Percentiles rank a stretch among this genome's conserved stretches.
Conservation (phyloP, 2,888 invertebrate species). For the Spilosoma lubricipeda region DNA sequence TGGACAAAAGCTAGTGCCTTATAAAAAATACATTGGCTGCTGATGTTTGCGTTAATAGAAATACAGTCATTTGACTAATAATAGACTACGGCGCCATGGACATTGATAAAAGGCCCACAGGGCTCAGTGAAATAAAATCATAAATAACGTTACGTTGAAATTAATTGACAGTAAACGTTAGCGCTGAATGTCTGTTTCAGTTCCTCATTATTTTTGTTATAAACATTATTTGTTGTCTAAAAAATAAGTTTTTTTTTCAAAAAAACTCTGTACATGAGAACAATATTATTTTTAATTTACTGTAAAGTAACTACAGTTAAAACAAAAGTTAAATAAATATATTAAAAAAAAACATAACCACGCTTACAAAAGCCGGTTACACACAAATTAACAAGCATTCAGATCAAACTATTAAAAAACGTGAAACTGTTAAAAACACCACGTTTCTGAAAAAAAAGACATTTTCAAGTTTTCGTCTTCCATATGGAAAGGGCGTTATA, state of each 20-base stretch:
- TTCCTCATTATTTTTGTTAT: slow-evolving; percentile 1
- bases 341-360: no score
- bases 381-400: no score
- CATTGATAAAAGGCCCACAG: slow-evolving; percentile 15
- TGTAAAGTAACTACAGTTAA: no score
- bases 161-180: slow-evolving; percentile 18
- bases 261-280: no score
- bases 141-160: slow-evolving; percentile 21
- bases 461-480: no score
- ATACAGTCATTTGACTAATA: slow-evolving; percentile 15
- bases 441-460: no score
- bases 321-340: no score
- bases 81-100: slow-evolving; percentile 7
- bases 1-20: not conserved
- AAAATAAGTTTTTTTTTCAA: not conserved
- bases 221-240: not conserved
- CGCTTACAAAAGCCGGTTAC: no score
- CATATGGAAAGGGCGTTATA: no score
- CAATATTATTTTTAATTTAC: no score
- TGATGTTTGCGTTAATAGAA: slow-evolving; percentile 14
- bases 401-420: no score
- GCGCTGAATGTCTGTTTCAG: slow-evolving; percentile 10
- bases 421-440: no score
- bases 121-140: slow-evolving; percentile 6
- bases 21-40: slow-evolving; percentile 12